A percentile compares a stretch with the other conserved stretches of the same genome.
Evolutionary conservation across 2,888 invertebrate species (phyloP).

Genomic region (Caenorhabditis drosophilae): DNA sequence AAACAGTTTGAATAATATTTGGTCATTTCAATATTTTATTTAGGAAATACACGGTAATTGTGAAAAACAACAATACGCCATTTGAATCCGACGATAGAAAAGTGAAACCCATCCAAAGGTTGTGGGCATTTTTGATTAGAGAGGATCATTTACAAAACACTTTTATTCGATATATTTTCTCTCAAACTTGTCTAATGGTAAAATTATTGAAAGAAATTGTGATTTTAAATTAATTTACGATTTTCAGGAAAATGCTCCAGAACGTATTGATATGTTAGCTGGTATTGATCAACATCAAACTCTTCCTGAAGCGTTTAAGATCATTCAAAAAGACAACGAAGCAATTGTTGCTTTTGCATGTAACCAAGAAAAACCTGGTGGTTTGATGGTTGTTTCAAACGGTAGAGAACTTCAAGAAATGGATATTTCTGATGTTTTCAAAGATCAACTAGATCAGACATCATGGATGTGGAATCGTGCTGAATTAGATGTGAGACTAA

Average conservation of each 20-base stretch:
- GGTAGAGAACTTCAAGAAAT: conserved; percentile 96
- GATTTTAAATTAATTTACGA: too few relatives aligned
- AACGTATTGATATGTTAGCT: conserved; percentile 15
- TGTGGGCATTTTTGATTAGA: conserved; percentile 91
- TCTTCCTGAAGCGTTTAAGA: conserved; percentile 81
- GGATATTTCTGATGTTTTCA: conserved; percentile 89
- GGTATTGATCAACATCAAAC: conserved; percentile 20
- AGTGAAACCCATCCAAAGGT: conserved; percentile 76
- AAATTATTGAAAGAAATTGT: too few relatives aligned
- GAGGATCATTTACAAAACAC: conserved; percentile 91
- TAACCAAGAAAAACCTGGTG: conserved; percentile 77
- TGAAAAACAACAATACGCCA: conserved; percentile 81
- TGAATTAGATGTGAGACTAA: conserved; percentile 83
- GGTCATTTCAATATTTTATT: conserved; percentile 1
- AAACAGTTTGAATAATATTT: neutral
- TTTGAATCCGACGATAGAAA: conserved; percentile 78
- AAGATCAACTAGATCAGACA: conserved; percentile 77
- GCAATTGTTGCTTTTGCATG: conserved; percentile 92
- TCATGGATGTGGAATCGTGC: conserved; percentile 93
- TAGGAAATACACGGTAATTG: conserved; percentile 47
- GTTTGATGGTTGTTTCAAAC: conserved; percentile 85
- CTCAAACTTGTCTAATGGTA: conserved; percentile 33
- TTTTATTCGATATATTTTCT: conserved; percentile 91
- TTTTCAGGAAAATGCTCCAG: conserved; percentile 20
- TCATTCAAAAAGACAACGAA: conserved; percentile 98